phyloP scores from a whole-genome alignment of 2,797 vertebrate genomes.

The Enteromius treurensis region DNA sequence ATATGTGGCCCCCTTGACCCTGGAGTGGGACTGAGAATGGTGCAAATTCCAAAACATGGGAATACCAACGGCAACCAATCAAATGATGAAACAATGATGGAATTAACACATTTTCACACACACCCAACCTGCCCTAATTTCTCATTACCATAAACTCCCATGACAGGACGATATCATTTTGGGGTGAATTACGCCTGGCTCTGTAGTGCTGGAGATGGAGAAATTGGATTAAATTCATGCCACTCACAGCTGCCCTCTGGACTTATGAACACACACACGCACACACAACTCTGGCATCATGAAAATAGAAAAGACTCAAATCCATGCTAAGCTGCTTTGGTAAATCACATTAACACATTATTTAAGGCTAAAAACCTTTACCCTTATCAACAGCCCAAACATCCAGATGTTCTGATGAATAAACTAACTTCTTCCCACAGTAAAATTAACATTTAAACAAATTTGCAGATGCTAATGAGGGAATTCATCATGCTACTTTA shows the following conservation, averaged over 20 bases:
- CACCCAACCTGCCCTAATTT: conserved; percentile 31
- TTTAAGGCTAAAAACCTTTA: conserved; percentile 51
- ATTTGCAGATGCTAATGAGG: conserved; percentile 38
- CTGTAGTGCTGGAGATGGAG: conserved; percentile 33
- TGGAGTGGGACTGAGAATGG: background rate
- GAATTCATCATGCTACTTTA: conserved; percentile 22
- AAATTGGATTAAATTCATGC: conserved; percentile 55
- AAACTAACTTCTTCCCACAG: conserved; percentile 17
- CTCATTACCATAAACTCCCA: conserved; percentile 12
- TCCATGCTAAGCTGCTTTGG: conserved; percentile 59
- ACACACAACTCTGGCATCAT: conserved; percentile 46
- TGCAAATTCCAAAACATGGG: conserved; percentile 2
- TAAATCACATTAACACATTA: conserved; percentile 64
- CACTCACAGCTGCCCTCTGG: conserved; percentile 50
- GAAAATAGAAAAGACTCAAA: conserved; percentile 58
- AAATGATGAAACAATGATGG: background rate
- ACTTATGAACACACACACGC: conserved; percentile 27
- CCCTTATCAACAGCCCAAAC: conserved; percentile 46
- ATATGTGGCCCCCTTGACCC: conserved; percentile 12
- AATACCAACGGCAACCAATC: background rate
- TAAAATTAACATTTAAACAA: conserved; percentile 14
- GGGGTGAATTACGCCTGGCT: conserved; percentile 32
- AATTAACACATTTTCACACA: conserved; percentile 1
- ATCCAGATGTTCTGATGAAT: conserved; percentile 51
- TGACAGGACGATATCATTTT: conserved; percentile 28